Conservation (phyloP, 2,113 vertebrate genomes). For the Arvicanthis niloticus region DNA sequence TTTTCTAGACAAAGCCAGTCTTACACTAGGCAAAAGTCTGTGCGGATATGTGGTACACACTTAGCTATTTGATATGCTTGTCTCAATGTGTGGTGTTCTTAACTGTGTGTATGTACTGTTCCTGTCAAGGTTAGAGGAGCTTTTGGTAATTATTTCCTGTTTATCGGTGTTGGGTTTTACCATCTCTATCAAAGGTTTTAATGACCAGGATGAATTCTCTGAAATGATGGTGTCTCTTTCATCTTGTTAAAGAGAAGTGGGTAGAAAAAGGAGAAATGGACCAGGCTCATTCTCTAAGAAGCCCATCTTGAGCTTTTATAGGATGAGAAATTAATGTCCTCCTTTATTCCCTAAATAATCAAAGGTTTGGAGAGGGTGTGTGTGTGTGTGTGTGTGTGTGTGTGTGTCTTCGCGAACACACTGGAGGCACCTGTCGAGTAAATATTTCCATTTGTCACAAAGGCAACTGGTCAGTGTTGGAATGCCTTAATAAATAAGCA, state of each 20-base stretch:
- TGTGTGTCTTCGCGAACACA: neutral
- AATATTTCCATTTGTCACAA: conserved; percentile 74
- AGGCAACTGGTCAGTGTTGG: conserved; percentile 69
- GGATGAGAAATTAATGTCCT: conserved; percentile 3
- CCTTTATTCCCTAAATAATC: conserved; percentile 40
- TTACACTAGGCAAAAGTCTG: conserved; percentile 24
- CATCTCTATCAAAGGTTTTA: neutral
- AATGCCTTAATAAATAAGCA: conserved; percentile 65
- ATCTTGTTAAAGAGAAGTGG: conserved; percentile 5
- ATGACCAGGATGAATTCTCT: conserved; percentile 17
- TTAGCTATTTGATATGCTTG: neutral
- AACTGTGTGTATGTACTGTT: neutral
- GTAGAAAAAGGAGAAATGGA: conserved; percentile 8
- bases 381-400: neutral
- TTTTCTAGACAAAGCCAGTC: conserved; percentile 5
- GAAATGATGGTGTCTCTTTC: conserved; percentile 6
- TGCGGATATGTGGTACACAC: conserved; percentile 7
- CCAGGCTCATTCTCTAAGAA: conserved; percentile 19
- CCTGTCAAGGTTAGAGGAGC: neutral
- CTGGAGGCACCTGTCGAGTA: conserved; percentile 70
- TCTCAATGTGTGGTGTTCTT: conserved; percentile 1
- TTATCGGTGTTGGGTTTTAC: neutral
- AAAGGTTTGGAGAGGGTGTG: neutral
- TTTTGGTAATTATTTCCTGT: conserved; percentile 38
- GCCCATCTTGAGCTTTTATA: conserved; percentile 44